Base-by-base conservation (phyloP, 2,888 invertebrate genomes). In the Anthophora plumipes region DNA sequence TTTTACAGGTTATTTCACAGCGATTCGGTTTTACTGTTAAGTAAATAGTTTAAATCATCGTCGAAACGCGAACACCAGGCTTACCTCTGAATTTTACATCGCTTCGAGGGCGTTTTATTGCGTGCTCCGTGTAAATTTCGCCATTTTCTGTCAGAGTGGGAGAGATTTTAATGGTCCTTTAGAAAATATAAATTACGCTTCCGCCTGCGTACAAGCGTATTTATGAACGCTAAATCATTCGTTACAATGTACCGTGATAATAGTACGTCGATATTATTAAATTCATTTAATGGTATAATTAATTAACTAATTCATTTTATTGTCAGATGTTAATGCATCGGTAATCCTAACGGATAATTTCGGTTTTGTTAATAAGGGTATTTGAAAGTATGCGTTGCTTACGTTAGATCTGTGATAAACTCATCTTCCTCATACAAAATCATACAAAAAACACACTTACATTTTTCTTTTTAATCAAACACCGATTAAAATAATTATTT, bases 21-120 rank as follows among this genome's bases (percentile, higher is more conserved):
- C n/a, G 14, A 63, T 76, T 54, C 46, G 50, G 31, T 31, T 31
- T 63, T 25, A 20, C 5, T 31, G 11, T 37, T 37, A 50, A 52
- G 77, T 55, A 78, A 78, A 78, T 46, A 77, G 31, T 78, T 68
- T 77, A 76, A 69, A 78, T 77, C 68, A 64, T 63, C 39, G 46
- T 3, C 12, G 20, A 25, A n/a, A n/a, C n/a, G 22, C 50, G 59
- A 14, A 31, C 25, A 52, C 50, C 63, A 20, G 43, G 39, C 9
- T 52, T 70, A 52, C 54, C 55, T 46, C 41, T 17, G 50, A 76
- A 78, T 77, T 78, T 69, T 78, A 76, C 68, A 77, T 39, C 52
- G 25, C 39, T 41, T 12, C 54, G 22, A 50, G 57, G 20, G 20
- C 63, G 63, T 64, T 78, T 63, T 76, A 52, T 52, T 41, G 39